A percentile compares a stretch with the other conserved stretches of the same genome.
phyloP scores from a whole-genome alignment of 2,888 invertebrate species.

The Drosophila meridionalis region DNA sequence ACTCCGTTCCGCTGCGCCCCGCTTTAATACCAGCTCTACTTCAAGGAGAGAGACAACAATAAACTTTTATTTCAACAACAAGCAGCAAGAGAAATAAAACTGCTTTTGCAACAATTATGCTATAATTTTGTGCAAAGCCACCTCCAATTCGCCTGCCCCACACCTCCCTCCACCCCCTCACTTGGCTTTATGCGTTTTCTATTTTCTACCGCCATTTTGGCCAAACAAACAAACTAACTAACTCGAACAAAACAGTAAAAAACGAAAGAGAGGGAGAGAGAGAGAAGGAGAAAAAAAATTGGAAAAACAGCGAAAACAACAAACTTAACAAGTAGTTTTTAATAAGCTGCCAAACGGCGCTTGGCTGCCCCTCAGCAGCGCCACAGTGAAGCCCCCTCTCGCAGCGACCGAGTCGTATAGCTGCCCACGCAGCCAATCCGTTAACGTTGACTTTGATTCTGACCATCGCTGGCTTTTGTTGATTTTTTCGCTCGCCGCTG shows the following conservation, averaged over 20 bases:
- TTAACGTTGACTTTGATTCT: conserved; percentile 46
- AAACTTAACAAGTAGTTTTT: conserved; percentile 70
- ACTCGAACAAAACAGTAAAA: conserved; percentile 11
- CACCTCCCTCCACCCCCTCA: neutral
- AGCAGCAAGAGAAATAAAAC: conserved; percentile 27
- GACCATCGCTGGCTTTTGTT: conserved; percentile 58
- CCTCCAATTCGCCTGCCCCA: neutral
- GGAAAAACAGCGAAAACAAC: conserved; percentile 53
- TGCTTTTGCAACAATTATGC: conserved; percentile 68
- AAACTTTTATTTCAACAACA: conserved; percentile 36
- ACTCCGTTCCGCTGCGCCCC: neutral
- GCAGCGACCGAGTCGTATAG: neutral
- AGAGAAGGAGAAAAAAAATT: conserved; percentile 1
- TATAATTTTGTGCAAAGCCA: conserved; percentile 50
- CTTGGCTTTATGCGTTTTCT: conserved; percentile 49
- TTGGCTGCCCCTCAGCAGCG: conserved; percentile 12
- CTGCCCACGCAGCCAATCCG: conserved; percentile 15
- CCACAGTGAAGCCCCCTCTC: conserved; percentile 4
- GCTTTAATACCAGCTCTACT: neutral
- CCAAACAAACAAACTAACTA: conserved; percentile 41
- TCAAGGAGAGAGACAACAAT: conserved; percentile 18
- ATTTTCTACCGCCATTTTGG: conserved; percentile 57
- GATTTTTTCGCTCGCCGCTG: conserved; percentile 59
- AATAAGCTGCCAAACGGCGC: conserved; percentile 60
- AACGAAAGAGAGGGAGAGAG: neutral